These are phyloP conservation scores for Mohoua ochrocephala DNA, from an alignment of 2,113 vertebrate genomes.

Conservation along the genomic window DNA sequence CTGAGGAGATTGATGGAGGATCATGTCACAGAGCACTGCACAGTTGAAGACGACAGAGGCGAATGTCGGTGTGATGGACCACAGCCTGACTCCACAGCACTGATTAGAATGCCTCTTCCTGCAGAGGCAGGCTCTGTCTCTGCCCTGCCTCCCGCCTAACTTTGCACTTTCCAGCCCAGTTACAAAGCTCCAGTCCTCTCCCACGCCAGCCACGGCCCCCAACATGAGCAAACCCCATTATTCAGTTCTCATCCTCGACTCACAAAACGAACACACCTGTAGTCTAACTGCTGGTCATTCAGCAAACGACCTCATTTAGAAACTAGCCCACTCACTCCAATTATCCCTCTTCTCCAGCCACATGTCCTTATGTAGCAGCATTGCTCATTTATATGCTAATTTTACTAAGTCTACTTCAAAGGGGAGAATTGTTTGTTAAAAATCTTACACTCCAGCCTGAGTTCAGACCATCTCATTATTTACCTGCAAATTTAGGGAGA, in stretches of 20 bases:
- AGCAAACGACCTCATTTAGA: constrained; percentile 12
- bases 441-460: constrained; percentile 52
- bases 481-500: constrained; percentile 70
- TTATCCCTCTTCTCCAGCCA: constrained; percentile 22
- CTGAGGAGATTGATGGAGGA: not conserved
- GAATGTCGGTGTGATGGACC: not conserved
- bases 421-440: constrained; percentile 67
- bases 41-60: not conserved
- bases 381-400: constrained; percentile 67
- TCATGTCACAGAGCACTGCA: fast-evolving
- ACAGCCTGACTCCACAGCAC: not conserved
- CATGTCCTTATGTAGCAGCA: constrained; percentile 24
- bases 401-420: constrained; percentile 67
- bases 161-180: not conserved
- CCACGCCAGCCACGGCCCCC: fast-evolving
- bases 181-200: not conserved
- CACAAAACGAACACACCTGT: not conserved
- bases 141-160: not conserved
- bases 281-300: not conserved
- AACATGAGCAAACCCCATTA: not conserved
- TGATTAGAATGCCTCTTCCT: fast-evolving
- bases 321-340: not conserved
- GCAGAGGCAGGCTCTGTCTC: not conserved
- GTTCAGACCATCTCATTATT: constrained; percentile 70
- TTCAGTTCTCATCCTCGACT: not conserved